These are phyloP conservation scores for Cepphus grylle DNA, from an alignment of 2,113 vertebrate genomes.

Conservation along the genomic window DNA sequence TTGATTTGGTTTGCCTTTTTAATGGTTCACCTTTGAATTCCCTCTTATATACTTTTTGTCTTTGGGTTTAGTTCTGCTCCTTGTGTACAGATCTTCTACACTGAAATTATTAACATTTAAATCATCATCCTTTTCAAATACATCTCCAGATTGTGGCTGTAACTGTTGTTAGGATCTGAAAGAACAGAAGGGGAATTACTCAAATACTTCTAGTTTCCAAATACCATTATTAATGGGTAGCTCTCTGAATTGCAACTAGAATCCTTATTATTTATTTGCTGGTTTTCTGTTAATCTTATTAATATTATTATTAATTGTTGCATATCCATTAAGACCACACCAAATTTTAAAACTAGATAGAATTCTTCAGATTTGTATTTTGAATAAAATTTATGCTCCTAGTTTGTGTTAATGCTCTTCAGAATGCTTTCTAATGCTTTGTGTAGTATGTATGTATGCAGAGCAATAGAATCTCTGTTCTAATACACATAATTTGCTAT, in stretches of 20 bases:
- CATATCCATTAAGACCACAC: background rate
- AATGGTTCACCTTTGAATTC: background rate
- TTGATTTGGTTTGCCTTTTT: background rate
- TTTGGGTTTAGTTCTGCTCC: background rate
- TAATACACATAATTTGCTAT: background rate
- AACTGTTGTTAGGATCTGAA: background rate
- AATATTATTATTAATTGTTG: background rate
- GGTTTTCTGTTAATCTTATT: background rate
- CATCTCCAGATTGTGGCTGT: background rate
- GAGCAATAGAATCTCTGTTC: background rate
- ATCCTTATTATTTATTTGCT: background rate
- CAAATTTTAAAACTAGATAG: background rate
- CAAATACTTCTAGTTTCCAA: background rate
- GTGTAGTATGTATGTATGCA: background rate
- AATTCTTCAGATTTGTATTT: background rate
- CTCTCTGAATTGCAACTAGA: background rate
- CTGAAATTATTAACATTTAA: background rate
- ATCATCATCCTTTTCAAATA: background rate
- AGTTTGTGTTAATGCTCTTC: background rate
- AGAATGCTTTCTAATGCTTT: background rate
- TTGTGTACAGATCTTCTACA: background rate
- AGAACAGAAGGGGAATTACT: background rate
- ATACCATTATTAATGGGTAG: background rate
- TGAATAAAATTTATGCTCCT: background rate
- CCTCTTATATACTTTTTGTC: background rate